phyloP scores from a whole-genome alignment of 2,888 invertebrate genomes.

The Drosophila glabriapex region DNA sequence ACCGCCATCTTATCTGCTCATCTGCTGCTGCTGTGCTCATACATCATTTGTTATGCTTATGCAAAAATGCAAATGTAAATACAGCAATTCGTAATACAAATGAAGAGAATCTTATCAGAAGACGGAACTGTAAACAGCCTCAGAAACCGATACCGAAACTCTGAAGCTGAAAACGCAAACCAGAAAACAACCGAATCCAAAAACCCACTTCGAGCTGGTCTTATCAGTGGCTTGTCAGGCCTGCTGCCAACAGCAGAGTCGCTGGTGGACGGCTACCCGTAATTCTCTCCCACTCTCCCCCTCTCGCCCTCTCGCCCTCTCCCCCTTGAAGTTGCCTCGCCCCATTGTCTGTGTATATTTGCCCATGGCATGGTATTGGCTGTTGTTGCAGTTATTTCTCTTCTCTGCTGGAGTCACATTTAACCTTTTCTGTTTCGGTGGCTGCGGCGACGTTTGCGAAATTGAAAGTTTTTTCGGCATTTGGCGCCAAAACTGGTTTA shows the following conservation, averaged over 20 bases:
- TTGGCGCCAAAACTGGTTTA: constrained; percentile 71
- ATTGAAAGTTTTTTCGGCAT: constrained; percentile 72
- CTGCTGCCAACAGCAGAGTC: constrained; percentile 13
- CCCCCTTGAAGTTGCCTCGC: constrained; percentile 16
- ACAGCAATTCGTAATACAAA: constrained; percentile 4
- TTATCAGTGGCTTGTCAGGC: constrained; percentile 73
- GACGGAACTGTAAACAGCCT: constrained; percentile 33
- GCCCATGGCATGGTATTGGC: not conserved
- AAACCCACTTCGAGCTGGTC: constrained; percentile 53
- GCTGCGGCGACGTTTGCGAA: constrained; percentile 59
- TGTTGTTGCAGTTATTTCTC: constrained; percentile 9
- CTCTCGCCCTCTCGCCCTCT: not conserved
- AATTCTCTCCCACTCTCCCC: not conserved
- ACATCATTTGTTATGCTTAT: constrained; percentile 68
- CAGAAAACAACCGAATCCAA: constrained; percentile 46
- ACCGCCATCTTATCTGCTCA: constrained; percentile 38
- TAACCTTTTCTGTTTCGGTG: constrained; percentile 58
- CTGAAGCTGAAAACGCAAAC: constrained; percentile 22
- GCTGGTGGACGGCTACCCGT: not conserved
- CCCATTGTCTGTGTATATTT: constrained; percentile 32
- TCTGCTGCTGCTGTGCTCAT: constrained; percentile 6
- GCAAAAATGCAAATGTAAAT: constrained; percentile 22
- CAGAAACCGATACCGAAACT: constrained; percentile 8
- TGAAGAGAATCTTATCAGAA: constrained; percentile 53
- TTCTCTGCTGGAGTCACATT: constrained; percentile 53